Conservation (phyloP, 2,113 vertebrate species). For the Sinocyclocheilus rhinocerous region DNA sequence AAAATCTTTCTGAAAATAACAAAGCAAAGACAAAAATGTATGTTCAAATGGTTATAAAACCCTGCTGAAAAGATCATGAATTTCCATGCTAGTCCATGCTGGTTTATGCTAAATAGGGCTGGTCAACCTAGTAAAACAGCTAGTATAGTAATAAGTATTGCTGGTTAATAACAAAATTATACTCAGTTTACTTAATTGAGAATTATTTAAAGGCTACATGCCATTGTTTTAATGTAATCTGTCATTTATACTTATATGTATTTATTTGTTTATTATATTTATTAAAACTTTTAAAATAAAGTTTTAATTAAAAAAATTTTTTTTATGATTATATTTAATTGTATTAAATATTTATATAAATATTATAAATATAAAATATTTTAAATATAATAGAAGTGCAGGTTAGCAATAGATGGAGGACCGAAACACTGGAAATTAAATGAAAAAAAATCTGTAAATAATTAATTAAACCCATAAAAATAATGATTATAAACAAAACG, state of each 20-base stretch:
- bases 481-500: neutral
- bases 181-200: neutral
- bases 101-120: neutral
- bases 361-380: no score
- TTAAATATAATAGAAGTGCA: neutral
- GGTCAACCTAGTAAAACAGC: neutral
- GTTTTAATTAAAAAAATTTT: neutral
- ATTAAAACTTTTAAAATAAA: neutral
- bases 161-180: neutral
- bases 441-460: neutral
- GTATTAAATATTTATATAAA: no score
- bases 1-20: neutral
- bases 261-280: no score
- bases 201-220: neutral
- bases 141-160: neutral
- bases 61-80: neutral
- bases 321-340: neutral
- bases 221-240: neutral
- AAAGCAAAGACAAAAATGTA: neutral
- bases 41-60: neutral
- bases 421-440: neutral
- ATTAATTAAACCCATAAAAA: neutral
- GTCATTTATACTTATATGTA: neutral
- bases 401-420: no score
- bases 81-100: neutral